Base-by-base conservation (phyloP, 2,888 invertebrate genomes). In the Frankliniella fusca region DNA sequence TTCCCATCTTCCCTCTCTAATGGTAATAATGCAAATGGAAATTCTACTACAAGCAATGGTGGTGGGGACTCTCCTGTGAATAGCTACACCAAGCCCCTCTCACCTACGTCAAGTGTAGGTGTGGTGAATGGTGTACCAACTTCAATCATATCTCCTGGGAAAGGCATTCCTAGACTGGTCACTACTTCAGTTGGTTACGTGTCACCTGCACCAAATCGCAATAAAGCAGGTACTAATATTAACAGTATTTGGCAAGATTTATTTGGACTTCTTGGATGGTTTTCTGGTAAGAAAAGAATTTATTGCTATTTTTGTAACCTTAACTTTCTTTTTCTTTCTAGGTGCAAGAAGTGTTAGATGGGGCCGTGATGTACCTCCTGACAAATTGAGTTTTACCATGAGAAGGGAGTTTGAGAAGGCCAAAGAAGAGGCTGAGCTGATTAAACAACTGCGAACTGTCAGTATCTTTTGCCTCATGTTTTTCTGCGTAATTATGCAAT, bases 351-450 rank as follows among this genome's bases (percentile, higher is more conserved):
- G 48, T 38, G 76, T 48, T 5, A 23, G 83, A 83, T 95, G 94
- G 94, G 94, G 92, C 85, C 92, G 93, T 86, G 93, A 94, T 85
- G 88, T 92, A 84, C 89, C 92, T 76, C 89, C 91, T 0, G 94
- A 94, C 85, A 95, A 95, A 87, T 92, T 96, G 86, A 95, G 94
- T 87, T 97, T 97, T 88, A 97, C 97, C 0, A 96, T 97, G 94
- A 92, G 96, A 86, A 91, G 97, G 85, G 97, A 97, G 88, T 94
- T 96, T 85, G 96, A 97, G 87, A 94, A 95, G 86, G 95, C 96
- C 86, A 93, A 94, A 87, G 97, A 97, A 88, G 97, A 97, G 87
- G 92, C 93, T 10, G 95, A 96, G 87, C 89, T 97, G 85, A 92
- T 97, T 86, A 93, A 94, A 84, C 94, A 95, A 88, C 89, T 97